These are phyloP conservation scores for Laothoe populi DNA, from an alignment of 2,888 invertebrate species.

Conservation along the genomic window DNA sequence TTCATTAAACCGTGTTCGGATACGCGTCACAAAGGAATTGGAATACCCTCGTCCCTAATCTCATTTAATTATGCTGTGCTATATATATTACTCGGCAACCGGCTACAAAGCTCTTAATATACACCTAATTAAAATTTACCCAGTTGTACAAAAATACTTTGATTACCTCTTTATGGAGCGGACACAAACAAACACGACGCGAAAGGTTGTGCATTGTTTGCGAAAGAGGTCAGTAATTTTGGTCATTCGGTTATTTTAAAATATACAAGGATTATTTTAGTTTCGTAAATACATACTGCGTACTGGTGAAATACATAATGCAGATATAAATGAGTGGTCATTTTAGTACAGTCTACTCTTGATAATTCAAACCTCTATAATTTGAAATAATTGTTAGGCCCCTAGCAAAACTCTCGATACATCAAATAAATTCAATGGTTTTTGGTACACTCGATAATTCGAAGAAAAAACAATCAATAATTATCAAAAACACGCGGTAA, in stretches of 20 bases:
- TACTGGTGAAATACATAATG: too few relatives aligned
- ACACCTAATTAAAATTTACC: slow-evolving; percentile 25
- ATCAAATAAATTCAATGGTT: too few relatives aligned
- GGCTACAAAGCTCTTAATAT: slow-evolving; percentile 35
- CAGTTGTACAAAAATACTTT: slow-evolving; percentile 15
- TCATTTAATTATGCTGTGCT: slow-evolving; percentile 36
- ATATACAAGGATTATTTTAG: neutral
- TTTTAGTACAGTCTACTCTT: too few relatives aligned
- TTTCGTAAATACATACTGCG: neutral
- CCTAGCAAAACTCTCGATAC: too few relatives aligned
- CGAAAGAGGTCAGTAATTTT: neutral
- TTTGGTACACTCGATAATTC: too few relatives aligned
- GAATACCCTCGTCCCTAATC: slow-evolving; percentile 31
- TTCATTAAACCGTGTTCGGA: slow-evolving; percentile 26
- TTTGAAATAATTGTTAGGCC: too few relatives aligned
- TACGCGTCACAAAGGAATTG: slow-evolving; percentile 30
- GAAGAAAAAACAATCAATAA: too few relatives aligned
- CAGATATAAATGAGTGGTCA: too few relatives aligned
- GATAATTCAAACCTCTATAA: too few relatives aligned
- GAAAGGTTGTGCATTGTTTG: neutral
- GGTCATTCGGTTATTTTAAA: neutral
- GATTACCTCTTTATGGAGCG: neutral
- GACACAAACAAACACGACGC: neutral
- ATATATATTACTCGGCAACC: slow-evolving; percentile 33
- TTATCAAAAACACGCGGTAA: too few relatives aligned